Base-by-base conservation (phyloP, 2,113 vertebrate species). In the Ophthalmolycus amberensis region DNA sequence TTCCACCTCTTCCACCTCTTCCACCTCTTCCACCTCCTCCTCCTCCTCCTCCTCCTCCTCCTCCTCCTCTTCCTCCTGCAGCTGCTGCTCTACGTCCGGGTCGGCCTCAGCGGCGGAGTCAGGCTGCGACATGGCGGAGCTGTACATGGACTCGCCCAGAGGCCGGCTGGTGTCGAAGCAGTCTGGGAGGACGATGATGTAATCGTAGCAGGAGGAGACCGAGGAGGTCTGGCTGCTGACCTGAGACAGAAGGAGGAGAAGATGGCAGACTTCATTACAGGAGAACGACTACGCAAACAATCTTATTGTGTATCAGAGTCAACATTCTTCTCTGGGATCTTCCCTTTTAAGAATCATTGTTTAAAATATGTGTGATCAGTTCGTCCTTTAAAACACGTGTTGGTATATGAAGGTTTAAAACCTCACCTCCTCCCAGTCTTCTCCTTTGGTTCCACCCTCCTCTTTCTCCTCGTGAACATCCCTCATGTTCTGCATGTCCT, bases 91-190 rank as follows among this genome's bases (percentile, higher is more conserved):
- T 38, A 14, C 85, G 12, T 84, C 92, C 0, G 73, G 68, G 7
- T 75, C 15, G 29, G 29, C 29, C 29, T 29, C 32, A 32, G 32
- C 32, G 32, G 11, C 92, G 1, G 91, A 44, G 54, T 94, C 96
- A 5, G 96, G 92, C 91, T 97, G 96, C 1, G 97, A 98, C 90
- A 97, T 94, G 11, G 97, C 96, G 0, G 98, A 98, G 90, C 96
- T 97, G 63, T 98, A 99, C 96, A 98, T 96, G 77, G 97, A 99
- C 84, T 98, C 97, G 16, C 96, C 96, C 59, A 99, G 92, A 2
- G 98, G 98, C 38, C 97, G 96, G 78, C 95, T 98, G 73, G 96
- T 99, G 90, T 99, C 98, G 59, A 99, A 99, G 93, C 98, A 99
- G 92, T 99, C 98, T 0, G 98, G 98, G 66, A 99, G 95, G 85